Conservation (phyloP, 2,797 vertebrate species). For the Trachurus trachurus region DNA sequence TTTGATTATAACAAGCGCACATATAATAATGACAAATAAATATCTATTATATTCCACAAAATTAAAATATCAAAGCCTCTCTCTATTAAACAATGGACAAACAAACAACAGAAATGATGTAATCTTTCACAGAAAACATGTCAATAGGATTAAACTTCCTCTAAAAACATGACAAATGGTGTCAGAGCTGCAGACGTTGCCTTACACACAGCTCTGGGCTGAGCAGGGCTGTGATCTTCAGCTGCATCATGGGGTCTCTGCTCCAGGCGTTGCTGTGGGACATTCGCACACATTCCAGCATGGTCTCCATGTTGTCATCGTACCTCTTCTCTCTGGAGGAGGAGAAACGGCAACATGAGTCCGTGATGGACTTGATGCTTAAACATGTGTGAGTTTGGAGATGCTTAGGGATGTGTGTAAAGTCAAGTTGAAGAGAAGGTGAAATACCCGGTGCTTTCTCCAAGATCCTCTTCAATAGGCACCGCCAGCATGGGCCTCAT, state of each 20-base stretch:
- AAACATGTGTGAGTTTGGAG: not conserved
- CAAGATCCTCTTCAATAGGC: constrained; percentile 89
- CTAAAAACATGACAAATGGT: not conserved
- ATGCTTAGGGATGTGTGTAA: not conserved
- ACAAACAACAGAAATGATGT: not conserved
- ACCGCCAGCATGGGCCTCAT: constrained; percentile 92
- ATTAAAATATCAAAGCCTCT: not conserved
- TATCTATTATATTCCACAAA: not conserved
- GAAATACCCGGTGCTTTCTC: constrained; percentile 84
- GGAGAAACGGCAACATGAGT: not conserved
- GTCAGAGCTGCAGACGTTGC: not conserved
- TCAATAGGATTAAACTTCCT: not conserved
- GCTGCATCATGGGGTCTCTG: constrained; percentile 90
- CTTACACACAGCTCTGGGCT: constrained; percentile 92
- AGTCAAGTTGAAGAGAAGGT: not conserved
- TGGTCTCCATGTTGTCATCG: constrained; percentile 86
- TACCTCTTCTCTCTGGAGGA: constrained; percentile 87
- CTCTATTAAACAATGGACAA: not conserved
- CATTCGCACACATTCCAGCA: constrained; percentile 90
- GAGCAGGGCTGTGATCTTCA: constrained; percentile 91
- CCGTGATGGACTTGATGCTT: not conserved
- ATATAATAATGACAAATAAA: not conserved
- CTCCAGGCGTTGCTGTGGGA: constrained; percentile 84
- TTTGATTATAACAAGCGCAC: not conserved
- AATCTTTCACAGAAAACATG: not conserved